Evolutionary conservation across 2,888 invertebrate genomes (phyloP).

Genomic region (Ectemnius cavifrons): DNA sequence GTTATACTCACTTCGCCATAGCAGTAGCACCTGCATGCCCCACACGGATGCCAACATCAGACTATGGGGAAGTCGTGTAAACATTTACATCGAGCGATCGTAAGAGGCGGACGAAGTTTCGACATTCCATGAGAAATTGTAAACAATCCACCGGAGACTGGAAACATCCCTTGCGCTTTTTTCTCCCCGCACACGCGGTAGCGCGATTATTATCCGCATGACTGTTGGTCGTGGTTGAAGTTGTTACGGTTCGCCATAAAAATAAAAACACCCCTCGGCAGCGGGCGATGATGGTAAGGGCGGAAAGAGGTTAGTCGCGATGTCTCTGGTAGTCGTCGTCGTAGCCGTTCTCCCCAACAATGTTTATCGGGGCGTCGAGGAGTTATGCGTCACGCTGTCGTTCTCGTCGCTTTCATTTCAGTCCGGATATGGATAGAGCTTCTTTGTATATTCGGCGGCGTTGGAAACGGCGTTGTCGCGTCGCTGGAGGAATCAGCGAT

Average conservation of each 20-base stretch:
- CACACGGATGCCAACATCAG: constrained; percentile 20
- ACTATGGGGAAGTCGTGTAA: background rate
- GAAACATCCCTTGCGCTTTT: no score
- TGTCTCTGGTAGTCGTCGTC: no score
- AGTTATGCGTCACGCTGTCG: constrained; percentile 36
- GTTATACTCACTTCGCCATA: constrained; percentile 37
- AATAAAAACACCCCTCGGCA: constrained; percentile 25
- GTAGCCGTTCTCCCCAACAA: constrained; percentile 15
- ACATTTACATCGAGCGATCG: constrained; percentile 12
- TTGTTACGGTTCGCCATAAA: constrained; percentile 41
- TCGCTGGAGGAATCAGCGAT: constrained; percentile 25
- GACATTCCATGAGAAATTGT: background rate
- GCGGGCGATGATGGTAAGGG: constrained; percentile 9
- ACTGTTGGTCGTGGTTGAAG: constrained; percentile 24
- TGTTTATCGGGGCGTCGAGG: constrained; percentile 47
- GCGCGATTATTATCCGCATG: constrained; percentile 42
- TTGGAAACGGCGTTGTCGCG: constrained; percentile 20
- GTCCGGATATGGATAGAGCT: constrained; percentile 25
- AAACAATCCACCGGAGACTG: background rate
- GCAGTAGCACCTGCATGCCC: constrained; percentile 34
- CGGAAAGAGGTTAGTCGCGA: constrained; percentile 10
- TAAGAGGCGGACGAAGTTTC: background rate
- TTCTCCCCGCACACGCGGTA: background rate
- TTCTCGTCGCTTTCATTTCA: constrained; percentile 26
- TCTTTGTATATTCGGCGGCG: constrained; percentile 32